Evolutionary conservation across 2,888 invertebrate species (phyloP), one percentile per base, ranked within the genome.

Genomic region (Dynastes grantii): DNA sequence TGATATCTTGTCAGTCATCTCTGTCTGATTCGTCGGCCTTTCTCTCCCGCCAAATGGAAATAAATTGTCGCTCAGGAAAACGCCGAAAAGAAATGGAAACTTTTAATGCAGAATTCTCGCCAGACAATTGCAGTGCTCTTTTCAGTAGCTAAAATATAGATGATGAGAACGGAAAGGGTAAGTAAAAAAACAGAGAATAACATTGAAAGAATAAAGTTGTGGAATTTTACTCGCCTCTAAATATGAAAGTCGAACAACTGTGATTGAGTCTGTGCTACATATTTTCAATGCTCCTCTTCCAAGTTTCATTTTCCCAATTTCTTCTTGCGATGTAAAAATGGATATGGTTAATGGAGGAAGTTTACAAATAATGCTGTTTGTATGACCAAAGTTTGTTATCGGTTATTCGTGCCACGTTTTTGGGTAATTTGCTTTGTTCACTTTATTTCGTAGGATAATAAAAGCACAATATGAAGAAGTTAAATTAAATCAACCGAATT

Each of bases 31-130:
- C 40, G 6, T 32, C 58, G 37, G 73, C 58, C 61, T 58, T 40
- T 73, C 45, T 73, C 73, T 73, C 55, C 29, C 40, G 61, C 16
- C 73, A 73, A 73, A 73, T 73, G 58, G 73, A 73, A 73, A 73
- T 73, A 73, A 73, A 73, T 73, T 73, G 58, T 73, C 73, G 58
- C 55, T 9, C 40, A 22, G 8, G 49, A 67, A 67, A 67, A 67
- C 11, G 49, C 22, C 45, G 49, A 67, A 45, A 67, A 67, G 45
- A 22, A 67, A 67, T 67, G 67, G 67, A 67, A 67, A 67, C 45
- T 67, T 67, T 67, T 67, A 67, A 67, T 22, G 67, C 49, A 67
- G 67, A 45, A 49, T 45, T 67, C 45, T 67, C 67, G 49, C 49
- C 49, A 45, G 49, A 67, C 22, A 8, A 64, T 64, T 64, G 32